Percentiles rank a stretch among this genome's conserved stretches.
Conservation (phyloP, 2,113 vertebrate genomes). For the Sapayoa aenigma region DNA sequence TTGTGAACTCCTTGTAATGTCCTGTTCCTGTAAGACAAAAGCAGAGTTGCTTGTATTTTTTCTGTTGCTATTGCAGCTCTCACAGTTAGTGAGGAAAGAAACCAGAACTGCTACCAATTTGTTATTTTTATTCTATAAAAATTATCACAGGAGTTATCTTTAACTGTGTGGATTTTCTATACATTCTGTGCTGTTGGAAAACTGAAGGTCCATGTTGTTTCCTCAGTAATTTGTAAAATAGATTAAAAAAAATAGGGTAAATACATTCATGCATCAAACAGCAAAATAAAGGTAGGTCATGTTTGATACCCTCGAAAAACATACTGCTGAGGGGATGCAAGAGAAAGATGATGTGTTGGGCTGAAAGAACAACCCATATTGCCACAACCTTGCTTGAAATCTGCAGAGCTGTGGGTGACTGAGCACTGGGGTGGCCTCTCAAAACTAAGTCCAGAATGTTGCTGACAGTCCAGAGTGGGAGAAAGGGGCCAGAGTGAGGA, state of each 20-base stretch:
- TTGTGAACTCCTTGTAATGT: neutral
- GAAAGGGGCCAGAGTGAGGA: neutral
- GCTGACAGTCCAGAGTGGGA: neutral
- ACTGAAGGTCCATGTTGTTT: neutral
- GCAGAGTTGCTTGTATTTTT: neutral
- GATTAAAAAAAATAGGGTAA: neutral
- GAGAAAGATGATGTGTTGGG: neutral
- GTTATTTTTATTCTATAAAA: neutral
- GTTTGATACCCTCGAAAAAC: neutral
- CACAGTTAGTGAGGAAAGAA: neutral
- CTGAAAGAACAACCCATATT: neutral
- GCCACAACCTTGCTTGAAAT: neutral
- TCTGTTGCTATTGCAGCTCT: neutral
- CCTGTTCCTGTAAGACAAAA: conserved; percentile 1
- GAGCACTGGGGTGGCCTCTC: neutral
- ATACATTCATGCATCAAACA: neutral
- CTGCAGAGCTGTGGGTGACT: neutral
- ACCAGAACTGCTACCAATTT: neutral
- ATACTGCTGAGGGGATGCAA: neutral
- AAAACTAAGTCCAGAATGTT: neutral
- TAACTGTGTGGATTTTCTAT: neutral
- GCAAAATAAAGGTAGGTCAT: neutral
- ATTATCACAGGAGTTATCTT: neutral
- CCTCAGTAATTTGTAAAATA: neutral
- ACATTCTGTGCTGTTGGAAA: neutral